Evolutionary conservation across 1,140 invertebrate species (phyloP), one percentile per base, ranked within the genome.

Genomic region (Drosophila varians): DNA sequence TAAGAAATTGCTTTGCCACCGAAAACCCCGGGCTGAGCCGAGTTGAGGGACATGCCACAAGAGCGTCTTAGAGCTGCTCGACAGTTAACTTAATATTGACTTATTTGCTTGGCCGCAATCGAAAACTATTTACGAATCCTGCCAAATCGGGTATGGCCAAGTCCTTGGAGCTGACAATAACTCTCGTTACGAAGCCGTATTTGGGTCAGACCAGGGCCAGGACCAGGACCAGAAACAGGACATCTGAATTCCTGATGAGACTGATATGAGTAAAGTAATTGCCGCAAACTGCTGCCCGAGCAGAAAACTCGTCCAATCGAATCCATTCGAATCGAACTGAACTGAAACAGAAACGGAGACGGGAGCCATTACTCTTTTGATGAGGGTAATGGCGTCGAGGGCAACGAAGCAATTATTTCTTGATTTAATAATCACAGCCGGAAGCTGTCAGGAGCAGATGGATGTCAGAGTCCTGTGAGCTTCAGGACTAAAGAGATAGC

Each of bases 71-170:
- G 73, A 43, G 61, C 42, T 62, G 61, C 45, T 61, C 45, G 47
- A 54, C 73, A 66, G 66, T 69, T 76, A 76, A 86, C 80, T 86
- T 80, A 80, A 84, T 84, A 86, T 84, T 84, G 80, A 74, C 80
- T 72, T 76, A 79, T 79, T 75, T 78, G 51, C 56, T 48, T 62
- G 43, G 43, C 14, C 62, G 65, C 76, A 80, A 69, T 73, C 75
- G 76, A 73, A 86, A 79, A 84, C 80, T 86, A 84, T 86, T 86
- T 79, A 75, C 51, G n/a, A 49, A 8, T 43, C 36, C 25, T 19
- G 14, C 7, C 23, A 62, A 28, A 14, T 48, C 38, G 38, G 12
- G 18, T 26, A 58, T 23, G 7, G 12, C 38, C 40, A 3, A 40
- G 21, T 52, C 36, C 60, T 26, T 66, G 60, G 21, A 46, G 14